Evolutionary conservation across 2,113 vertebrate species (phyloP).

Genomic region (Cyphomyrus plagiostoma): DNA sequence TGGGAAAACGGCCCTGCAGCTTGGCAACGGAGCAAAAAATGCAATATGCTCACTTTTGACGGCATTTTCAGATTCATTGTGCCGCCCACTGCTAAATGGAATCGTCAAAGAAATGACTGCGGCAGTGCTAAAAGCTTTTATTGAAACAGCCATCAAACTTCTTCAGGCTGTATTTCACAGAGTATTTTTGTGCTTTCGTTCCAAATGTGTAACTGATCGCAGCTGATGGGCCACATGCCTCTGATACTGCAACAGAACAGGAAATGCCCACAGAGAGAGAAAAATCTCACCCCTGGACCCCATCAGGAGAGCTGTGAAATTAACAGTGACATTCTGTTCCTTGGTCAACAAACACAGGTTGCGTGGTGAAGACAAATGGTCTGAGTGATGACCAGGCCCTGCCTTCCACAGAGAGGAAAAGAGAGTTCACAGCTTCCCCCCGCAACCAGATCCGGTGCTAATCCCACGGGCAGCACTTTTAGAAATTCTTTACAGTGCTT

Average conservation of each 20-base stretch:
- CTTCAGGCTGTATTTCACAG: not conserved
- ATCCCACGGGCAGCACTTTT: constrained; percentile 32
- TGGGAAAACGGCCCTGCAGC: not conserved
- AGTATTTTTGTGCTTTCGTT: constrained; percentile 16
- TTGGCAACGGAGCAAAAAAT: not conserved
- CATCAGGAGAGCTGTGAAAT: constrained; percentile 56
- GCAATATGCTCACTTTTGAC: not conserved
- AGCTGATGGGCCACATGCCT: constrained; percentile 49
- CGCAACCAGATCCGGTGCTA: constrained; percentile 27
- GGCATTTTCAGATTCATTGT: not conserved
- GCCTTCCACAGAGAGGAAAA: constrained; percentile 4
- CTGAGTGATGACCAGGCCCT: constrained; percentile 38
- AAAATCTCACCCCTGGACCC: constrained; percentile 55
- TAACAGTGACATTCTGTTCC: constrained; percentile 51
- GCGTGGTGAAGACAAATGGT: constrained; percentile 55
- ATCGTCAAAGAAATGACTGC: not conserved
- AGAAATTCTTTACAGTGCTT: not conserved
- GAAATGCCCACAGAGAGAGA: constrained; percentile 42
- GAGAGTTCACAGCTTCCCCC: constrained; percentile 33
- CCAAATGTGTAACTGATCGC: constrained; percentile 54
- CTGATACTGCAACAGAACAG: constrained; percentile 36
- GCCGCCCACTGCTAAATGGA: not conserved
- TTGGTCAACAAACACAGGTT: constrained; percentile 53
- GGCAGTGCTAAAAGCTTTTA: not conserved
- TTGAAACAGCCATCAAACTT: not conserved